Base-by-base conservation (phyloP, 2,888 invertebrate species). In the Netelia inedita region DNA sequence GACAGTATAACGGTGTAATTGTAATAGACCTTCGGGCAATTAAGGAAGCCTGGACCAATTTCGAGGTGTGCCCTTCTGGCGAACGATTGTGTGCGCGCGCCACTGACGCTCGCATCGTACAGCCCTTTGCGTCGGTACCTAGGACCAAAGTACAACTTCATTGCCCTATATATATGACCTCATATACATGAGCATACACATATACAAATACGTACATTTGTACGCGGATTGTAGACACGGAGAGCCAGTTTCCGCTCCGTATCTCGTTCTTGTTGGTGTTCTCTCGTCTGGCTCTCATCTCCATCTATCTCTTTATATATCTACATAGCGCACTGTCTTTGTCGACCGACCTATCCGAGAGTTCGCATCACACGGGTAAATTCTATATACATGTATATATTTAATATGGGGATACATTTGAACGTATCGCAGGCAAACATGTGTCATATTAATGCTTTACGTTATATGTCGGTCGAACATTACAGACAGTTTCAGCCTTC, bases 1-100 rank as follows among this genome's bases (percentile, higher is more conserved):
- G 35, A 75, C 57, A 41, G 23, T 43, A 16, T 55, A 71, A 59
- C 50, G 55, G 71, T 59, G 43, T 76, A 83, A 80, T 83, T 80
- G 83, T 83, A 83, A 80, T 80, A 76, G 83, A 83, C 83, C 66
- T 83, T 72, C 53, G 75, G 59, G 66, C 83, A 71, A 76, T 79
- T 80, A 79, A 80, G 80, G 61, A 80, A 76, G 21, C 75, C 59
- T 59, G 53, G 65, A 63, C 80, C 75, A 76, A 80, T 80, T 76
- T 66, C 72, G 66, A 80, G 80, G 75, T 76, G 75, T 72, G 61
- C 63, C 68, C 74, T 71, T 71, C 23, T 57, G 41, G 72, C 10
- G 41, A 19, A 19, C 21, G 57, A 55, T 59, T 35, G 71, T 71
- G 41, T 50, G 43, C 61, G 55, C 61, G 10, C 61, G 28, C 28